Base-by-base conservation (phyloP, 1,140 invertebrate species). In the Eumeta japonica region DNA sequence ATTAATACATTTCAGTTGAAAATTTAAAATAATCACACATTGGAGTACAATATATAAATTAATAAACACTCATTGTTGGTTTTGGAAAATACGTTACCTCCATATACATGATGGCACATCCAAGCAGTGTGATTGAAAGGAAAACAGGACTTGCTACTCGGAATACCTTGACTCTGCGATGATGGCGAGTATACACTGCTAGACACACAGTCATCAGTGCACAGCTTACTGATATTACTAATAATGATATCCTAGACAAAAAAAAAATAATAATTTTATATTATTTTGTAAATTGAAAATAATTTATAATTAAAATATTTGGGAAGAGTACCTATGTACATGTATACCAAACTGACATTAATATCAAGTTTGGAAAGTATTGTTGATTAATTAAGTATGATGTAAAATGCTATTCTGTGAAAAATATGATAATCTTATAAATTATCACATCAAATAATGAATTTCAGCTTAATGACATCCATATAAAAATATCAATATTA, bases 131-230 rank as follows among this genome's bases (percentile, higher is more conserved):
- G 49, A 93, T 92, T 48, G 87, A 83, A 33, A 93, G 79, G 65
- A 95, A 95, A 40, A 90, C 90, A 19, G 92, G 92, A 53, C 89
- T 92, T 14, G 92, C 90, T 1, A 92, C 88, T 51, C 92, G 88
- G 61, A 94, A 92, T 17, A 94, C 89, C 74, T 93, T 91, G 28
- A 90, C 79, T 35, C 85, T 80, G 10, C 88, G 80, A 55, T 92
- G 88, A 43, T 86, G 83, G 50, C 86, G 89, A 27, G 91, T 86
- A 56, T 90, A 88, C 16, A 81, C 78, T 10, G 89, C 85, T 11
- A 94, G 65, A 5, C 85, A 58, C 10, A 90, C 72, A 1, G 88
- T 89, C 48, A 84, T 81, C 24, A 85, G 74, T 9, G 87, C 88
- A 60, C 91, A 92, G 44, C 83, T 79, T 40, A 86, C 80, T n/a